Base-by-base conservation (phyloP, 2,113 vertebrate genomes). In the Notiomystis cincta region DNA sequence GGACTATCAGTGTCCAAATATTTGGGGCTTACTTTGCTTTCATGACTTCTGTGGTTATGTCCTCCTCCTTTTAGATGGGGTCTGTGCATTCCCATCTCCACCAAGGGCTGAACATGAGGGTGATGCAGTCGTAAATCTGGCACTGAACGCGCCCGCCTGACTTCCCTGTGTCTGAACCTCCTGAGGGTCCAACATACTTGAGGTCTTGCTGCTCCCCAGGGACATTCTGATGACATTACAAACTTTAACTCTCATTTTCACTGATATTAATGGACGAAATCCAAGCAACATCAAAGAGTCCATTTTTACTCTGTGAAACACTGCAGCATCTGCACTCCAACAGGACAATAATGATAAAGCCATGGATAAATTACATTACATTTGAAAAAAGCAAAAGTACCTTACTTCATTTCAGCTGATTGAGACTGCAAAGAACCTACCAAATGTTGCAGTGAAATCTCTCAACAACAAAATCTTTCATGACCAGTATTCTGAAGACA, bases 51-150 rank as follows among this genome's bases (percentile, higher is more conserved):
- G 22, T 15, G 20, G 1, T 19, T 70, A 83, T 64, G 9, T 38
- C 1, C 24, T 23, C 5, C 7, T 15, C 7, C 7, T 51, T 50
- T 75, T 21, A 25, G 15, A 5, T 7, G 22, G 20, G 10, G 2
- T 67, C 48, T 64, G 19, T 44, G 35, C 18, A 23, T 70, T 89
- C 69, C 9, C 23, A 31, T 45, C 13, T 37, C 19, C 20, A 38
- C 31, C 18, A 16, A 14, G 25, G 45, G 13, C 16, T 33, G 22
- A 90, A 38, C 42, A 51, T 17, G 25, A 80, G 64, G 15, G 28
- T 23, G 15, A 47, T 9, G 6, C 27, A 61, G 9, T 6, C 0
- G 0, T 10, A 50, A 73, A 33, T 19, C 24, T 67, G n/a, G 56
- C 70, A 80, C 6, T 10, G 3, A 30, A 30, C 5, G 2, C 1